Conservation (phyloP, 2,113 vertebrate species). For the Peromyscus leucopus region DNA sequence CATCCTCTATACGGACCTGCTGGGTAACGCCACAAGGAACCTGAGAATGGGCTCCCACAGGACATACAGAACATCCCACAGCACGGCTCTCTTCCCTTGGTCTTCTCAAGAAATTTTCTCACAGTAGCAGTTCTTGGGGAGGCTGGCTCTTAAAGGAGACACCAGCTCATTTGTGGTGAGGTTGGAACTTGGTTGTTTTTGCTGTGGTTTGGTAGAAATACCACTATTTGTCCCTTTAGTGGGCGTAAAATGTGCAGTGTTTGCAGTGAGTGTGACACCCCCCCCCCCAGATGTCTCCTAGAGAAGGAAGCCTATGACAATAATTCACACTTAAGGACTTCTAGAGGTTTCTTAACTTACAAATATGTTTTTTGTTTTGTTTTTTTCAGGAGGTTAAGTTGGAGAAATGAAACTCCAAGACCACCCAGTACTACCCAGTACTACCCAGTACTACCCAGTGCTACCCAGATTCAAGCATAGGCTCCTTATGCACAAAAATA, state of each 20-base stretch:
- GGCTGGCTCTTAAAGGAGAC: neutral
- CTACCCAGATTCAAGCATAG: neutral
- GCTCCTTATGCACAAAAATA: neutral
- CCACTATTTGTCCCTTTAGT: neutral
- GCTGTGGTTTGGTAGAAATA: neutral
- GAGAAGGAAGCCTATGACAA: neutral
- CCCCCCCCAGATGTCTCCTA: neutral
- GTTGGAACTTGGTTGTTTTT: neutral
- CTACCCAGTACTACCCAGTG: neutral
- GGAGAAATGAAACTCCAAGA: neutral
- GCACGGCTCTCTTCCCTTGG: neutral
- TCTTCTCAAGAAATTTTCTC: neutral
- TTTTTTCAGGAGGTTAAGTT: neutral
- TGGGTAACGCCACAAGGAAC: too few relatives aligned
- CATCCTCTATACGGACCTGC: too few relatives aligned
- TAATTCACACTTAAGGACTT: neutral
- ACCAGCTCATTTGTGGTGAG: neutral
- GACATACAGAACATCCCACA: too few relatives aligned
- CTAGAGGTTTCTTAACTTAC: conserved; percentile 10
- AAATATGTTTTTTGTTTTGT: too few relatives aligned
- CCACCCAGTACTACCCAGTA: neutral
- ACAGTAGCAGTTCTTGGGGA: neutral
- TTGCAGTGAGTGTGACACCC: neutral
- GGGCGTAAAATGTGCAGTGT: neutral
- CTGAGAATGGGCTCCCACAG: too few relatives aligned